Conservation (phyloP, 1,140 invertebrate genomes). For the Chlorops oryzae region DNA sequence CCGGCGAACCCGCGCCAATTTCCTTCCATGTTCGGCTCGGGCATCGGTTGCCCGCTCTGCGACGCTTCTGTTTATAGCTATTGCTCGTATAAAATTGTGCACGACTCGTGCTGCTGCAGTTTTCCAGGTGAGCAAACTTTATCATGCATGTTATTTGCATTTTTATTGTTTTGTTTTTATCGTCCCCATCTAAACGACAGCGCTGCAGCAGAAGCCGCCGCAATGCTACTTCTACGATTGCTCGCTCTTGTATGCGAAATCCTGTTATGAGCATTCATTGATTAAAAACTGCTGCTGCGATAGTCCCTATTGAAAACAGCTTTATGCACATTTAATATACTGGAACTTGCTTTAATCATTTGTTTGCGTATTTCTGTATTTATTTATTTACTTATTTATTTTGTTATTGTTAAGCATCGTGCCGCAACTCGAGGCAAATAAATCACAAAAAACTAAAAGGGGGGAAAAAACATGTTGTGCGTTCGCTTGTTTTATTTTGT, state of each 20-base stretch:
- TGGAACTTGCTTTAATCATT: too few relatives aligned
- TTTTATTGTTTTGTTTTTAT: constrained; percentile 18
- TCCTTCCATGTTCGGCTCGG: too few relatives aligned
- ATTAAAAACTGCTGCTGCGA: constrained; percentile 69
- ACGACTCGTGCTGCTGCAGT: constrained; percentile 68
- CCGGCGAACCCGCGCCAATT: too few relatives aligned
- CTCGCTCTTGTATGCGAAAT: constrained; percentile 65
- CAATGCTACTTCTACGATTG: constrained; percentile 64
- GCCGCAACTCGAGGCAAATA: too few relatives aligned
- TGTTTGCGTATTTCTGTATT: too few relatives aligned
- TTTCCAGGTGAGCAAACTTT: constrained; percentile 49
- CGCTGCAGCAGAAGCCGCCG: constrained; percentile 49
- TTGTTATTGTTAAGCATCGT: too few relatives aligned
- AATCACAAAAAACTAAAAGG: too few relatives aligned
- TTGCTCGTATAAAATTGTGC: constrained; percentile 64
- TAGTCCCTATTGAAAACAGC: constrained; percentile 41
- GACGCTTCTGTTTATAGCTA: constrained; percentile 70
- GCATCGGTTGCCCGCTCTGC: constrained; percentile 60
- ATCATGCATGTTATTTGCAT: constrained; percentile 19
- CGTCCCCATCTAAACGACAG: constrained; percentile 5
- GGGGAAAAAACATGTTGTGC: too few relatives aligned
- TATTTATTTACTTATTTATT: too few relatives aligned
- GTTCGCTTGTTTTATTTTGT: too few relatives aligned
- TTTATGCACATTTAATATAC: too few relatives aligned
- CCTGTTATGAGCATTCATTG: constrained; percentile 62